Conservation (phyloP, 2,888 invertebrate species). For the Teleiodes luculella region DNA sequence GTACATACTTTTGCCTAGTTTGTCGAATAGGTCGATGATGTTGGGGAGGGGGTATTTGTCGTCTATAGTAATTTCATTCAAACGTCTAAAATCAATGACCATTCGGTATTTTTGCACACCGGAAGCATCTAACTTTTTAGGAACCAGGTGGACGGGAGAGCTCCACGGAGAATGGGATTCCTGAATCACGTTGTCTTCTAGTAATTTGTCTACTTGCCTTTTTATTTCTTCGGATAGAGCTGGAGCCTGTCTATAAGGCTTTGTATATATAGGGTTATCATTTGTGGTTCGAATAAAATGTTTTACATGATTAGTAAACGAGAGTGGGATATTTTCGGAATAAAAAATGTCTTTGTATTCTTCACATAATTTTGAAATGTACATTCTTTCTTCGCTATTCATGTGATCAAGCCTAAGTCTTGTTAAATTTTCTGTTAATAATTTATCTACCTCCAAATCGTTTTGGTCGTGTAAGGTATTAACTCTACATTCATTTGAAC, state of each 20-base stretch:
- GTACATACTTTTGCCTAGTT: conserved; percentile 24
- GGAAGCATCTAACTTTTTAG: too few relatives aligned
- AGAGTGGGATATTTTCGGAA: conserved; percentile 26
- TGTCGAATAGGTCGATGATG: too few relatives aligned
- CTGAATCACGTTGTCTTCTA: conserved; percentile 22
- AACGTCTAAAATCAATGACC: conserved; percentile 45
- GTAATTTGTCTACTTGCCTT: conserved; percentile 22
- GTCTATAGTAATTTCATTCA: too few relatives aligned
- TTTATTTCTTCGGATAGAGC: conserved; percentile 1
- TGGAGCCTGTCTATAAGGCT: conserved; percentile 5
- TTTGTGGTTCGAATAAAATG: conserved; percentile 34
- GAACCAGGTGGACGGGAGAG: conserved; percentile 30
- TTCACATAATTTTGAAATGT: too few relatives aligned
- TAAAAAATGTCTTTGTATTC: conserved; percentile 33
- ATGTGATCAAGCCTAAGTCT: conserved; percentile 22
- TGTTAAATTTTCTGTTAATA: conserved; percentile 15
- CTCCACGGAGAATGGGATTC: conserved; percentile 27
- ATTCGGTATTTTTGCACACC: conserved; percentile 28
- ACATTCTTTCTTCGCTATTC: conserved; percentile 22
- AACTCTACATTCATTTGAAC: too few relatives aligned
- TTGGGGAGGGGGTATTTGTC: too few relatives aligned
- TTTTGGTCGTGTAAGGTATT: too few relatives aligned
- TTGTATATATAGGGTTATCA: conserved; percentile 25
- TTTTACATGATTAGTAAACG: conserved; percentile 27
- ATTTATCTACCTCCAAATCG: not conserved